Percentiles rank a stretch among this genome's conserved stretches.
Conservation (phyloP, 53 echinoderm and acorn worm species). For the Hippasteria phrygiana region DNA sequence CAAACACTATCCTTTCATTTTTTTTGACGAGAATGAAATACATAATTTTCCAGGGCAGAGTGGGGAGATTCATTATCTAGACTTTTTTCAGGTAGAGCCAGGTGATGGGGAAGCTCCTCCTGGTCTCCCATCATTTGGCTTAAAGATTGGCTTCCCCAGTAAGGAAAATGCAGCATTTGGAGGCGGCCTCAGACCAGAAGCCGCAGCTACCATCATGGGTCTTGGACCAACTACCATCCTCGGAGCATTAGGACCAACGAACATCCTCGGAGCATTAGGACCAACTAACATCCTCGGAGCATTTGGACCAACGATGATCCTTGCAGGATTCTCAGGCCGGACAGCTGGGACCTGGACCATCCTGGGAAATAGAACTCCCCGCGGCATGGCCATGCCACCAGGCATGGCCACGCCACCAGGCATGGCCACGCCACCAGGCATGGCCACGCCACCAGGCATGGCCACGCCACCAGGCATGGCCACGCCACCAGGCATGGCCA, state of each 20-base stretch:
- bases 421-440: constrained; percentile 27
- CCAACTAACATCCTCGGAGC: too few species aligned
- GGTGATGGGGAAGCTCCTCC: constrained; percentile 36
- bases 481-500: constrained; percentile 44
- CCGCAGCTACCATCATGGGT: constrained; percentile 1
- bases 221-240: too few species aligned
- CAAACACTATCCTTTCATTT: background rate
- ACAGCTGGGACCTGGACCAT: constrained; percentile 39
- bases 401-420: constrained; percentile 34
- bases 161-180: constrained; percentile 54
- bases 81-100: constrained; percentile 33
- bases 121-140: constrained; percentile 9
- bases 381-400: constrained; percentile 25
- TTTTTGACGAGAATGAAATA: background rate
- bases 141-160: constrained; percentile 64
- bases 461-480: constrained; percentile 34
- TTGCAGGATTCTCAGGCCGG: constrained; percentile 1
- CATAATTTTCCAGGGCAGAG: too few species aligned
- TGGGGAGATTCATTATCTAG: background rate
- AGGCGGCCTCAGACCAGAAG: constrained; percentile 53
- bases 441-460: constrained; percentile 32
- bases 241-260: too few species aligned
- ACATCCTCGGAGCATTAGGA: too few species aligned
- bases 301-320: constrained; percentile 1
- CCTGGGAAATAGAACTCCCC: constrained; percentile 8